Evolutionary conservation across 2,888 invertebrate genomes (phyloP).

Genomic region (Pyralis farinalis): DNA sequence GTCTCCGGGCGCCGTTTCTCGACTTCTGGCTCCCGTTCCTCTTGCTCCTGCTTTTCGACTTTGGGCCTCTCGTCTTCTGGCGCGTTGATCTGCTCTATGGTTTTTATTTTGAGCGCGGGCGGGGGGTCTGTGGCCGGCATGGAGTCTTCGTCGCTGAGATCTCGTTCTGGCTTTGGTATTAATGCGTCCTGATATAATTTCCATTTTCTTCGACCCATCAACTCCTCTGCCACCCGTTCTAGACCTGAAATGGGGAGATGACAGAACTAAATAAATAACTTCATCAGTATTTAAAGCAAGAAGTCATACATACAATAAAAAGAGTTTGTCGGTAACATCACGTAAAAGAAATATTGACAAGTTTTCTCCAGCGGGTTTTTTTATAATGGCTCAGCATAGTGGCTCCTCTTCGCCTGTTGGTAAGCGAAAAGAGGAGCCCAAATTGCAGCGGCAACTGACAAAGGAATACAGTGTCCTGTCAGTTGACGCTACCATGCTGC

Average conservation of each 20-base stretch:
- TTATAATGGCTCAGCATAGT: too few species aligned
- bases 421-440: too few species aligned
- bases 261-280: not conserved
- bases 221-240: slow-evolving; percentile 98
- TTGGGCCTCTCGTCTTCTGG: slow-evolving; percentile 50
- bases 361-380: too few species aligned
- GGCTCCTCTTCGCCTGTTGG: too few species aligned
- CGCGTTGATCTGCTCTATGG: slow-evolving; percentile 77
- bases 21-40: slow-evolving; percentile 6
- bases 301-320: too few species aligned
- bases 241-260: slow-evolving; percentile 83
- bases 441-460: too few species aligned
- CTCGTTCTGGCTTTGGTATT: slow-evolving; percentile 69
- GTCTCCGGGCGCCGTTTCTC: slow-evolving; percentile 56
- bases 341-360: too few species aligned
- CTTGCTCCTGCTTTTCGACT: slow-evolving; percentile 25
- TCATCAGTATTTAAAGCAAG: too few species aligned
- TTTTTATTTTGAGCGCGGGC: slow-evolving; percentile 74
- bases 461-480: too few species aligned
- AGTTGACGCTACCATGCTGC: too few species aligned
- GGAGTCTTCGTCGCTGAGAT: slow-evolving; percentile 69
- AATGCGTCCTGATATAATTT: slow-evolving; percentile 93
- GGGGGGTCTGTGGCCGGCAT: slow-evolving; percentile 72
- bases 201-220: slow-evolving; percentile 98
- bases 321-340: too few species aligned